Evolutionary conservation across 2,888 invertebrate species (phyloP).

Genomic region (Philereme vetulata): DNA sequence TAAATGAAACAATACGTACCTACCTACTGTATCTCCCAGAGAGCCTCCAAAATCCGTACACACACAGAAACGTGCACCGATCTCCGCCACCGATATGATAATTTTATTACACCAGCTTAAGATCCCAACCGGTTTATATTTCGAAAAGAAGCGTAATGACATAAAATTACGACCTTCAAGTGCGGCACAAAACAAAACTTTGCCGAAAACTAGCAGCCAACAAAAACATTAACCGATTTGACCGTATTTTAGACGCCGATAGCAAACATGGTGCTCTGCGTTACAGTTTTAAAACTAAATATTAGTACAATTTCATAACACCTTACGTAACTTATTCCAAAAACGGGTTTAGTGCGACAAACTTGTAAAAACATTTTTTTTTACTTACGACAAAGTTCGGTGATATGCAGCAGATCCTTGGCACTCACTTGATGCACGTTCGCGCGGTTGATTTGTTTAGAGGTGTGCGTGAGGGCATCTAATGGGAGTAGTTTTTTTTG

Average conservation of each 20-base stretch:
- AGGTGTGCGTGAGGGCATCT: conserved; percentile 36
- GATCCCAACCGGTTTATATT: conserved; percentile 76
- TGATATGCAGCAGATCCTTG: conserved; percentile 52
- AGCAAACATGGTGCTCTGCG: conserved; percentile 33
- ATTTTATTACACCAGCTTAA: conserved; percentile 79
- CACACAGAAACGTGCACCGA: conserved; percentile 58
- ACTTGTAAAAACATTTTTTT: conserved; percentile 41
- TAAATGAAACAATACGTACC: background rate
- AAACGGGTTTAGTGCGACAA: conserved; percentile 48
- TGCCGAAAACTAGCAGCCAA: conserved; percentile 52
- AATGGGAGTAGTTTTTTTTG: conserved; percentile 50
- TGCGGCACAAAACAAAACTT: conserved; percentile 43
- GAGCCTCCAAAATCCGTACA: conserved; percentile 45
- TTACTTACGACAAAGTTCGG: conserved; percentile 67
- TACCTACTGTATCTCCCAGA: conserved; percentile 21
- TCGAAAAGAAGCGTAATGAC: conserved; percentile 76
- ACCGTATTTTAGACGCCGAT: conserved; percentile 31
- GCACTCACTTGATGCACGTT: conserved; percentile 60
- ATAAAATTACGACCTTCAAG: conserved; percentile 72
- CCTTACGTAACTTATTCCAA: conserved; percentile 41
- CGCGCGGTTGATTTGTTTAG: conserved; percentile 45
- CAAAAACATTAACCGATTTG: conserved; percentile 47
- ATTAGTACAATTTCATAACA: conserved; percentile 53
- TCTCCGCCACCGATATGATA: conserved; percentile 74
- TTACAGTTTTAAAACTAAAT: conserved; percentile 48